Conservation (phyloP, 2,113 vertebrate genomes). For the Vidua macroura region DNA sequence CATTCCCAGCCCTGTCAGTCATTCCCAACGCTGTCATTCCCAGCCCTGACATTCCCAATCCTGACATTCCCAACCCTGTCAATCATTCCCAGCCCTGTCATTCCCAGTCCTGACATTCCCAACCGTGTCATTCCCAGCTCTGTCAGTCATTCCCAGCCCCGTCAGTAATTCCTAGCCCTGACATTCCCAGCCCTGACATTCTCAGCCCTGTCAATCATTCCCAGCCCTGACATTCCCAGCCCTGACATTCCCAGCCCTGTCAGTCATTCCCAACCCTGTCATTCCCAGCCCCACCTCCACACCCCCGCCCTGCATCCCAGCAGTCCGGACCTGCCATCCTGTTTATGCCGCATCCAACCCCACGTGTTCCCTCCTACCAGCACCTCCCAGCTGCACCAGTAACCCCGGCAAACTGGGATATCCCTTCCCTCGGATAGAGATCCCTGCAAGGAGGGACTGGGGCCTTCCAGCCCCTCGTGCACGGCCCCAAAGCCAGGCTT, state of each 20-base stretch:
- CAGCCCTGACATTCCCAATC: background rate
- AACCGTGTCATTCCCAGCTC: background rate
- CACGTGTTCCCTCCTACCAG: accelerated
- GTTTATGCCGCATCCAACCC: background rate
- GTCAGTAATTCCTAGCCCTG: background rate
- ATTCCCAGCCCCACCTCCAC: background rate
- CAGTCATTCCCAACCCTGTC: background rate
- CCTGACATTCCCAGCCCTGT: background rate
- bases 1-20: background rate
- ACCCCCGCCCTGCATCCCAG: background rate
- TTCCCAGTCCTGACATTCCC: background rate
- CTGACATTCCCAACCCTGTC: accelerated
- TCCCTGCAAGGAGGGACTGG: background rate
- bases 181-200: background rate
- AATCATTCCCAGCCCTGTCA: background rate
- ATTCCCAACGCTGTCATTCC: background rate
- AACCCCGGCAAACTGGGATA: background rate
- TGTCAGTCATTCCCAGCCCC: background rate
- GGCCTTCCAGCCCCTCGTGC: background rate
- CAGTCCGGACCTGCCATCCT: background rate
- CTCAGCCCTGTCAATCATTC: background rate
- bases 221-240: background rate
- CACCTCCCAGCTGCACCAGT: background rate
- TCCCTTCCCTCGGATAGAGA: background rate
- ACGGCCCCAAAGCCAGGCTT: background rate